Conservation (phyloP, 2,888 invertebrate species). For the Dysmachus trigonus region DNA sequence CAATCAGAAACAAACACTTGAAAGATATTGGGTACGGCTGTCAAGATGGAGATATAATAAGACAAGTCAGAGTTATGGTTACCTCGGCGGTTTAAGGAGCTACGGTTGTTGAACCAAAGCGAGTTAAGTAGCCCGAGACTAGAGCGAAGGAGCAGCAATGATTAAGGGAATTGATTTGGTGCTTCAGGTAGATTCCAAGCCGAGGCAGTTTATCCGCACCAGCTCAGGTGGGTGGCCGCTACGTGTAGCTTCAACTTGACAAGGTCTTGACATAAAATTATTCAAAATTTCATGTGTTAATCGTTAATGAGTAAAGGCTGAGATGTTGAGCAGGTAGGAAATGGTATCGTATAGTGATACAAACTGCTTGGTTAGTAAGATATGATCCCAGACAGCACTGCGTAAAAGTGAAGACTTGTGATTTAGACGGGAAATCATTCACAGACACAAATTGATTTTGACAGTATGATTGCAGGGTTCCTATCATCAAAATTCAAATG, state of each 20-base stretch:
- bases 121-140: neutral
- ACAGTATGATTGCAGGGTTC: neutral
- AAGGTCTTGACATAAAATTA: slow-evolving; percentile 48
- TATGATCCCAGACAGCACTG: neutral
- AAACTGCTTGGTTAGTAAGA: neutral
- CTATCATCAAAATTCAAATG: neutral
- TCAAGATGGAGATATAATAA: slow-evolving; percentile 37
- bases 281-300: slow-evolving; percentile 47
- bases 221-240: slow-evolving; percentile 44
- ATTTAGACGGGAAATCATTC: neutral
- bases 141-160: neutral
- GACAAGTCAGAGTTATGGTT: slow-evolving; percentile 33
- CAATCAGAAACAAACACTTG: slow-evolving; percentile 28
- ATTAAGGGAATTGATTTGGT: slow-evolving; percentile 13
- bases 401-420: slow-evolving; percentile 19
- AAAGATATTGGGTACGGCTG: slow-evolving; percentile 41
- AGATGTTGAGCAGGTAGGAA: neutral
- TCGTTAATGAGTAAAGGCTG: neutral
- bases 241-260: slow-evolving; percentile 23
- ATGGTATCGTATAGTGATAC: neutral
- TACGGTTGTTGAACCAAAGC: slow-evolving; percentile 35
- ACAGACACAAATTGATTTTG: slow-evolving; percentile 17
- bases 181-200: neutral
- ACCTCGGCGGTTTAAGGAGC: slow-evolving; percentile 23
- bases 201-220: neutral